Evolutionary conservation across 2,797 vertebrate species (phyloP).

Genomic region (Geotrypetes seraphini): DNA sequence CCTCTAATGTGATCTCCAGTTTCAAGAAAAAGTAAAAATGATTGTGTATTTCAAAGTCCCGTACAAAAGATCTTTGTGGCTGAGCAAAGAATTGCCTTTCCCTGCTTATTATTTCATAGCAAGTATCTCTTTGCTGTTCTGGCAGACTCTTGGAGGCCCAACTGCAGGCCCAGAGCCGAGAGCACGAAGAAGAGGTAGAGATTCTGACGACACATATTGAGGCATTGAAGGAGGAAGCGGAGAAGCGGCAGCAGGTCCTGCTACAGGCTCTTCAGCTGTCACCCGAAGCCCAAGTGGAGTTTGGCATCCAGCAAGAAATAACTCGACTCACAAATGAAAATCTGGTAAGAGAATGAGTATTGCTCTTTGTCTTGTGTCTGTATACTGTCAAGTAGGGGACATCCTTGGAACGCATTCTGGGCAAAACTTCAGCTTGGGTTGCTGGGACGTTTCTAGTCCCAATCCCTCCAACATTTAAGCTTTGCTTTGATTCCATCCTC

Average conservation of each 20-base stretch:
- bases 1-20: no score
- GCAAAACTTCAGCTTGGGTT: no score
- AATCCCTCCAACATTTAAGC: no score
- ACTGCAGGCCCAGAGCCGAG: conserved; percentile 70
- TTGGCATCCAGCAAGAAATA: conserved; percentile 81
- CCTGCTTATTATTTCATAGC: no score
- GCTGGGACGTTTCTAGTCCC: no score
- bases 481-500: no score
- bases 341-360: conserved; percentile 60
- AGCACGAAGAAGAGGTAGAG: conserved; percentile 69
- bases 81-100: no score
- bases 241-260: conserved; percentile 78
- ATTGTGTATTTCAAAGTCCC: no score
- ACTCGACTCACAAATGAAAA: conserved; percentile 87
- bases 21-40: no score
- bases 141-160: conserved; percentile 79
- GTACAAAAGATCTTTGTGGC: no score
- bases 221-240: conserved; percentile 63
- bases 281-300: conserved; percentile 76
- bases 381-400: neutral
- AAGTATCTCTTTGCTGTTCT: neutral
- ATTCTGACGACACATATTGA: conserved; percentile 65
- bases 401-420: no score
- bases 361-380: neutral
- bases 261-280: conserved; percentile 68